These are phyloP conservation scores for Furcifer pardalis DNA, from an alignment of 2,797 vertebrate species.

Conservation along the genomic window DNA sequence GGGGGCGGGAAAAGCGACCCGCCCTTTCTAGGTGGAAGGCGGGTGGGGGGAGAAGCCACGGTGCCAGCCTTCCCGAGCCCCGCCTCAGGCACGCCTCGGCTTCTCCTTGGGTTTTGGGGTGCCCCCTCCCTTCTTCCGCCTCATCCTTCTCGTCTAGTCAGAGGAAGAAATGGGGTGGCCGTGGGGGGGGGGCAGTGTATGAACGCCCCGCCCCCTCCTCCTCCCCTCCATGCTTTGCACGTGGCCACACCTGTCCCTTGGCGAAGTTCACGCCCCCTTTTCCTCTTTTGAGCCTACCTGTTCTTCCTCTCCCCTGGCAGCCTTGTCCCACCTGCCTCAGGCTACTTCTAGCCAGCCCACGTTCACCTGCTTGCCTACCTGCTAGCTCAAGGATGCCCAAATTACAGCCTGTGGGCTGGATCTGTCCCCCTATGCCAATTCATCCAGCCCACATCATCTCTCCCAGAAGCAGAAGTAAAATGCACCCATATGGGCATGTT, in stretches of 20 bases:
- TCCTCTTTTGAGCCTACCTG: neutral
- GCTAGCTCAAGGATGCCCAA: too few species aligned
- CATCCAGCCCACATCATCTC: too few species aligned
- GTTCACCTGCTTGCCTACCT: too few species aligned
- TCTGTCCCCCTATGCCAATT: too few species aligned
- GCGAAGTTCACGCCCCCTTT: neutral
- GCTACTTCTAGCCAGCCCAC: too few species aligned
- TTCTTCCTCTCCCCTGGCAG: too few species aligned
- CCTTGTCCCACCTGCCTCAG: neutral
- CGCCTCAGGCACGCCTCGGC: neutral
- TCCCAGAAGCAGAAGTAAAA: too few species aligned
- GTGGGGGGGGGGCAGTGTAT: neutral
- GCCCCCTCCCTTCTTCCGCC: too few species aligned
- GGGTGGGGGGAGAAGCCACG: neutral
- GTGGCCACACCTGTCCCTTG: neutral
- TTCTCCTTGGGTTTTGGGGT: neutral
- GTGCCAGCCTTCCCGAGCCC: conserved; percentile 21
- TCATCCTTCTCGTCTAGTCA: too few species aligned
- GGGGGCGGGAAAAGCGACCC: neutral
- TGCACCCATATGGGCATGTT: too few species aligned
- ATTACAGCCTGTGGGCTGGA: too few species aligned
- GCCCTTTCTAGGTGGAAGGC: neutral
- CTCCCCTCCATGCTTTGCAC: neutral
- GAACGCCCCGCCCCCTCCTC: neutral
- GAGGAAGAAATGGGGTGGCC: neutral